Conservation (phyloP, 2,113 vertebrate species). For the Indicator maculatus region DNA sequence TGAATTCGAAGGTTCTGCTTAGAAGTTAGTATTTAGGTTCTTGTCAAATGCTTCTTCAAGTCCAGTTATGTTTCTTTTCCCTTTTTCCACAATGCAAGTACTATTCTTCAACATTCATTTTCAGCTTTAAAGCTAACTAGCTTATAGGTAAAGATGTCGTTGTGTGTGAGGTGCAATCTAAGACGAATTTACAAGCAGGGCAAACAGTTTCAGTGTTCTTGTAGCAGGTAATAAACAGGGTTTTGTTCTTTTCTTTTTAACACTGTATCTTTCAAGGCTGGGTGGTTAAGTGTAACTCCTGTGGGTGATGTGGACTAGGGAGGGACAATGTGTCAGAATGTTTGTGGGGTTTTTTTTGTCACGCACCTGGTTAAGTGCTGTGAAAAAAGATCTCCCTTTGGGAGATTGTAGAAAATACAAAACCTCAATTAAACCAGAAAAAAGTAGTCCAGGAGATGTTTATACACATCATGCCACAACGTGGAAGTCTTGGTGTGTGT, state of each 20-base stretch:
- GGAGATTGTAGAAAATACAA: not conserved
- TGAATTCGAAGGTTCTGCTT: not conserved
- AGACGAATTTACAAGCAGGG: not conserved
- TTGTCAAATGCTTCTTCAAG: not conserved
- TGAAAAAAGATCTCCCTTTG: not conserved
- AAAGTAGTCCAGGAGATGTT: not conserved
- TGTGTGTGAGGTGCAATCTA: not conserved
- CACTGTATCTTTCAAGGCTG: fast-evolving
- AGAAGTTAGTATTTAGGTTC: not conserved
- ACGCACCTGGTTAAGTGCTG: not conserved
- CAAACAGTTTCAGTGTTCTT: not conserved
- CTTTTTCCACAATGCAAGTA: not conserved
- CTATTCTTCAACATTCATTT: not conserved
- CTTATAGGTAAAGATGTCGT: not conserved
- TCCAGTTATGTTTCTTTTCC: not conserved
- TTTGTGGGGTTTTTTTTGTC: not conserved
- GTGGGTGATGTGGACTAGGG: not conserved
- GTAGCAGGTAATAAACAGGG: not conserved
- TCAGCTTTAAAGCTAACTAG: not conserved
- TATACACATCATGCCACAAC: not conserved
- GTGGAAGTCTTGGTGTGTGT: not conserved
- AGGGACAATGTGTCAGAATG: not conserved
- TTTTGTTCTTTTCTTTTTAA: not conserved
- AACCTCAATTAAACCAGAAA: not conserved
- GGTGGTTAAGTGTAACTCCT: not conserved